Evolutionary conservation across 1,140 invertebrate genomes (phyloP).

Genomic region (Drosophila aff.): DNA sequence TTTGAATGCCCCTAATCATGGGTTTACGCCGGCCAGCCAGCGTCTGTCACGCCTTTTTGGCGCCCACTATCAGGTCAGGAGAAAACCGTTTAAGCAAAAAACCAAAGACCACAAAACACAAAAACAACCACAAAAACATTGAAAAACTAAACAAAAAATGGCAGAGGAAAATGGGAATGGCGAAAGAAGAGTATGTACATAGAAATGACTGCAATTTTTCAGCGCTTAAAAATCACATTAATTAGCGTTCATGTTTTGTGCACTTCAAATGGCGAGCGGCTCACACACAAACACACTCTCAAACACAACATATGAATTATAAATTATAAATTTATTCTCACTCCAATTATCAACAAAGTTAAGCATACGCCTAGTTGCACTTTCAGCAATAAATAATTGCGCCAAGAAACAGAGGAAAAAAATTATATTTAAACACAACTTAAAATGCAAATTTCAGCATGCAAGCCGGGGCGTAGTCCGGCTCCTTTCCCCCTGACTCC

Average conservation of each 20-base stretch:
- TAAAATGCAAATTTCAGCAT: slow-evolving; percentile 78
- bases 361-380: slow-evolving; percentile 81
- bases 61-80: slow-evolving; percentile 46
- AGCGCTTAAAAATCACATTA: slow-evolving; percentile 70
- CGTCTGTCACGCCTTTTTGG: slow-evolving; percentile 60
- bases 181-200: slow-evolving; percentile 34
- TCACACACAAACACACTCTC: slow-evolving; percentile 6
- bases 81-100: slow-evolving; percentile 35
- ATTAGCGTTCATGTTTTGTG: slow-evolving; percentile 74
- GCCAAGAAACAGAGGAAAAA: slow-evolving; percentile 51
- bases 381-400: slow-evolving; percentile 77
- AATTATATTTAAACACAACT: slow-evolving; percentile 72
- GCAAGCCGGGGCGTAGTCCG: slow-evolving; percentile 28
- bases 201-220: slow-evolving; percentile 59
- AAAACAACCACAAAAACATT: not conserved
- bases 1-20: slow-evolving; percentile 52
- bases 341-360: slow-evolving; percentile 83
- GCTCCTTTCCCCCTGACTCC: slow-evolving; percentile 6
- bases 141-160: slow-evolving; percentile 2
- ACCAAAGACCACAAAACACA: not conserved
- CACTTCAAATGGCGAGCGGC: slow-evolving; percentile 32
- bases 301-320: slow-evolving; percentile 52
- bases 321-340: slow-evolving; percentile 81
- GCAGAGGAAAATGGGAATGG: slow-evolving; percentile 6
- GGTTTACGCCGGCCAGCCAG: slow-evolving; percentile 19